Percentiles rank a stretch among this genome's conserved stretches.
These are phyloP conservation scores for Doryteuthis pealeii DNA, from an alignment of 1,140 invertebrate genomes.

Conservation along the genomic window DNA sequence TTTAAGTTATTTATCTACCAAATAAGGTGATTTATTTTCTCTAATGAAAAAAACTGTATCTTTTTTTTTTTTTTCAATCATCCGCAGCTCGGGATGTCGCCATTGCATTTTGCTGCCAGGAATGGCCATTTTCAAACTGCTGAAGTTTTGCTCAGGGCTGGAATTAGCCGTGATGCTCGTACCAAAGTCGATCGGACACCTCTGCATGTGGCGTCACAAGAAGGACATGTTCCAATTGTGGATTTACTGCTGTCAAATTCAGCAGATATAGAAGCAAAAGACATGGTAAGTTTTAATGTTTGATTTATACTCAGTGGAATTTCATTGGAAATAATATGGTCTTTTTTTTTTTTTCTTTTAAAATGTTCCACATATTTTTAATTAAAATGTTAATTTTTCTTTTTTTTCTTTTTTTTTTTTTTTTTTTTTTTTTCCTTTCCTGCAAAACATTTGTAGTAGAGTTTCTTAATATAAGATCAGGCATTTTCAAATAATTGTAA, in stretches of 20 bases:
- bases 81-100: slow-evolving; percentile 79
- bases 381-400: too few species aligned
- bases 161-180: slow-evolving; percentile 81
- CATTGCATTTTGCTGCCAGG: slow-evolving; percentile 82
- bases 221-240: slow-evolving; percentile 79
- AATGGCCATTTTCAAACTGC: slow-evolving; percentile 81
- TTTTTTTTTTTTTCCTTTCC: too few species aligned
- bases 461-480: too few species aligned
- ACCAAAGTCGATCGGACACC: slow-evolving; percentile 92
- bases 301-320: not conserved
- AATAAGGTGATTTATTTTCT: not conserved
- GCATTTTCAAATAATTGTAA: too few species aligned
- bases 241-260: slow-evolving; percentile 75
- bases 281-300: slow-evolving; percentile 72
- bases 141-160: slow-evolving; percentile 78
- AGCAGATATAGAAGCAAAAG: slow-evolving; percentile 76
- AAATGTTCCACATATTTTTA: not conserved
- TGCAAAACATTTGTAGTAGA: too few species aligned
- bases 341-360: not conserved
- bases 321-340: not conserved
- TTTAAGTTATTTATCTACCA: too few species aligned
- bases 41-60: not conserved
- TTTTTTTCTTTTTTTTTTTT: too few species aligned
- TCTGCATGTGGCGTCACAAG: slow-evolving; percentile 82
- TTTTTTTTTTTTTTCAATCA: slow-evolving; percentile 4